Evolutionary conservation across 2,888 invertebrate species (phyloP).

Genomic region (Platycheirus rosarum): DNA sequence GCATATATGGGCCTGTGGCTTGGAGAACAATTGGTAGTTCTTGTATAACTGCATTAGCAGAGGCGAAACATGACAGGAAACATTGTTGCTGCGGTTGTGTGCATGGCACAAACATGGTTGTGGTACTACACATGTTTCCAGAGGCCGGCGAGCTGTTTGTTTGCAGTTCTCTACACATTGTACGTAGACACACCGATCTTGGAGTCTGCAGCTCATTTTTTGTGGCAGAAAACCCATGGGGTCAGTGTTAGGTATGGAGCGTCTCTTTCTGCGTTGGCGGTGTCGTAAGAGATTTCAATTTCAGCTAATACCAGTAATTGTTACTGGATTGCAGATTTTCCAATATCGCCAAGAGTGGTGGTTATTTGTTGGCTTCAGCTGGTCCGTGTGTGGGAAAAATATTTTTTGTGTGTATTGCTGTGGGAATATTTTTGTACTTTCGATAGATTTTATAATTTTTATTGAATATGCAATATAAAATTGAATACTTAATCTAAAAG

Average conservation of each 20-base stretch:
- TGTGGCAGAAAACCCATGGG: conserved; percentile 41
- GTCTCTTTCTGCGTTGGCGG: conserved; percentile 66
- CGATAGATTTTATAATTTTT: background rate
- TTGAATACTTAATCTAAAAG: background rate
- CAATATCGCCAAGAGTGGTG: conserved; percentile 45
- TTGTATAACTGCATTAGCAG: conserved; percentile 60
- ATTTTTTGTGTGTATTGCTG: conserved; percentile 1
- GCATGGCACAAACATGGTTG: conserved; percentile 47
- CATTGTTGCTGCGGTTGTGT: conserved; percentile 64
- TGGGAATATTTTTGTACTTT: conserved; percentile 18
- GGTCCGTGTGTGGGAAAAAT: conserved; percentile 51
- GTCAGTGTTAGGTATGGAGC: conserved; percentile 58
- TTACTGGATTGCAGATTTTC: conserved; percentile 49
- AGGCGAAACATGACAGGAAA: conserved; percentile 69
- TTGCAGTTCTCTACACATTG: conserved; percentile 4
- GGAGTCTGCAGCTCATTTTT: conserved; percentile 28
- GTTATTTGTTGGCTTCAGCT: background rate
- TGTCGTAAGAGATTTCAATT: conserved; percentile 72
- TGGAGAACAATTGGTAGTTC: conserved; percentile 56
- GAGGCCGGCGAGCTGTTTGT: conserved; percentile 13
- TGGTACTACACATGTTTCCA: conserved; percentile 62
- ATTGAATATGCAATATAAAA: conserved; percentile 16
- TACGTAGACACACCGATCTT: conserved; percentile 2
- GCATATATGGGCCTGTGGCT: conserved; percentile 31
- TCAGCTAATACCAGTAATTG: conserved; percentile 67